Evolutionary conservation across 2,113 vertebrate species (phyloP).

Genomic region (Callaeas wilsoni): DNA sequence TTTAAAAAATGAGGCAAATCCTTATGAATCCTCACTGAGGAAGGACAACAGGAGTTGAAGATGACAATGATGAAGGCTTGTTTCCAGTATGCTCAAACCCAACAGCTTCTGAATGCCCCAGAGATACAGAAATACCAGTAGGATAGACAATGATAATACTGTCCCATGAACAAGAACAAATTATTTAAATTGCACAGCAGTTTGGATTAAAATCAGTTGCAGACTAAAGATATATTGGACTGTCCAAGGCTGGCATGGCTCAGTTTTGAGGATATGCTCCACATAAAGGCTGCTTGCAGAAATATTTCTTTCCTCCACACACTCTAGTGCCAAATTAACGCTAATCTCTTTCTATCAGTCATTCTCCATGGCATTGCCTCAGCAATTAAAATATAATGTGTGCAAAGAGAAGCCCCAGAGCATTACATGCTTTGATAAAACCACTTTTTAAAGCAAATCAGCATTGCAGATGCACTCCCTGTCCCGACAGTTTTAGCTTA

Average conservation of each 20-base stretch:
- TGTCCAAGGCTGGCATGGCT: not conserved
- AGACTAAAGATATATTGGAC: not conserved
- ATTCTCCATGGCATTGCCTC: not conserved
- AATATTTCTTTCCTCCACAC: not conserved
- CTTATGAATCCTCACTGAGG: not conserved
- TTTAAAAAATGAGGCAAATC: not conserved
- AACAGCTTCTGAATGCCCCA: not conserved
- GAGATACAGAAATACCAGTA: not conserved
- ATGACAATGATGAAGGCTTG: not conserved
- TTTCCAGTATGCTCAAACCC: not conserved
- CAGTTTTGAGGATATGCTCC: not conserved
- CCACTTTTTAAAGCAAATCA: not conserved
- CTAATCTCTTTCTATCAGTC: not conserved
- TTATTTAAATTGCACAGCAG: not conserved
- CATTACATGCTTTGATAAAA: not conserved
- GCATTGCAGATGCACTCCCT: not conserved
- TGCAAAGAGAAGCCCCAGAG: not conserved
- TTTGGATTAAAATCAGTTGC: not conserved
- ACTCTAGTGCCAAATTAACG: not conserved
- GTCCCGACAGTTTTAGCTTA: not conserved
- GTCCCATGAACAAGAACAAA: not conserved
- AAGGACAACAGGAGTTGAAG: not conserved
- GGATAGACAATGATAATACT: not conserved
- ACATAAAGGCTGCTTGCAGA: not conserved
- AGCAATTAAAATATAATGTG: conserved; percentile 1